phyloP scores from a whole-genome alignment of 1,140 invertebrate species.

The Drosophila pandora region DNA sequence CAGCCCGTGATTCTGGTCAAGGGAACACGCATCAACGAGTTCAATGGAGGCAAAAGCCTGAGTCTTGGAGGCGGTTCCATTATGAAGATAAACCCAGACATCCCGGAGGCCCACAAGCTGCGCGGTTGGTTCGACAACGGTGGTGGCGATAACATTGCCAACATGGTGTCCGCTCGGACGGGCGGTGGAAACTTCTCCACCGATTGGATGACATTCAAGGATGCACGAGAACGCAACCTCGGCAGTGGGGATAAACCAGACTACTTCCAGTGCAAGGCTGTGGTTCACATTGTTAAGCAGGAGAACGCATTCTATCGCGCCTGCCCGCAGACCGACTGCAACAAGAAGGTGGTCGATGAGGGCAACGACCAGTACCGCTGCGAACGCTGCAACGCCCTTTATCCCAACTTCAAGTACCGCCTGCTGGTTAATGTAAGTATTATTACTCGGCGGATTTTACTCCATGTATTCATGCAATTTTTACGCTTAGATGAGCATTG shows the following conservation, averaged over 20 bases:
- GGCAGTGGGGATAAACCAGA: slow-evolving; percentile 90
- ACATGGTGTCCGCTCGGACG: slow-evolving; percentile 86
- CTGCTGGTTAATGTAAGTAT: slow-evolving; percentile 91
- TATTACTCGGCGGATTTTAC: slow-evolving; percentile 71
- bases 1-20: slow-evolving; percentile 94
- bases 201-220: slow-evolving; percentile 89
- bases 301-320: slow-evolving; percentile 94
- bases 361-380: slow-evolving; percentile 95
- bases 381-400: slow-evolving; percentile 96
- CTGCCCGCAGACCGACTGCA: slow-evolving; percentile 93
- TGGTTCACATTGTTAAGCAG: slow-evolving; percentile 87
- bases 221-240: slow-evolving; percentile 88
- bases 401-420: slow-evolving; percentile 93
- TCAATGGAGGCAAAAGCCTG: slow-evolving; percentile 88
- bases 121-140: slow-evolving; percentile 95
- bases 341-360: slow-evolving; percentile 95
- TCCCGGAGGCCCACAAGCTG: slow-evolving; percentile 93
- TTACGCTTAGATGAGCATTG: slow-evolving; percentile 87
- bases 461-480: not conserved
- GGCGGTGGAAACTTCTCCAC: slow-evolving; percentile 84
- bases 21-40: slow-evolving; percentile 90
- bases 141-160: slow-evolving; percentile 86
- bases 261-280: slow-evolving; percentile 90
- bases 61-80: slow-evolving; percentile 85
- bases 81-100: slow-evolving; percentile 93